Conservation (phyloP, 1,140 invertebrate genomes). For the Drosophila busckii region DNA sequence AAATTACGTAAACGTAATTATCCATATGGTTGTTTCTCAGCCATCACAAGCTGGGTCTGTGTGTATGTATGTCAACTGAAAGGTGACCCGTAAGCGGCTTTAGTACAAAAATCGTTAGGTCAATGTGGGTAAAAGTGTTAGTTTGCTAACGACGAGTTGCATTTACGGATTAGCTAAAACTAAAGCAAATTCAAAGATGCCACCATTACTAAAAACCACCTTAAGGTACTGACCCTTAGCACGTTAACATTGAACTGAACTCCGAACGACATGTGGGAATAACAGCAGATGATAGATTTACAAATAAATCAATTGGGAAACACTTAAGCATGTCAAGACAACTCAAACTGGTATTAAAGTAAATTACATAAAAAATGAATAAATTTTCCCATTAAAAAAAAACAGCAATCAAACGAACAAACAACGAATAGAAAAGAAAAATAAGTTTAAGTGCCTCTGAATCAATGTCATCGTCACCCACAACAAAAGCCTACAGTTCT, state of each 20-base stretch:
- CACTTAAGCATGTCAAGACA: conserved; percentile 20
- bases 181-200: too few species aligned
- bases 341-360: conserved; percentile 19
- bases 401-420: neutral
- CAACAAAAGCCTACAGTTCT: too few species aligned
- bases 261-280: neutral
- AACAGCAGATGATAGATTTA: conserved; percentile 10
- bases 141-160: too few species aligned
- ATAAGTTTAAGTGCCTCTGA: conserved; percentile 14
- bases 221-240: too few species aligned
- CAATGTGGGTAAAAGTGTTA: too few species aligned
- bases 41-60: too few species aligned
- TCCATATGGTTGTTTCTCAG: too few species aligned
- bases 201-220: too few species aligned
- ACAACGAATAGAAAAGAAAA: neutral
- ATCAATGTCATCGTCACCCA: conserved; percentile 6
- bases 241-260: too few species aligned
- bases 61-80: too few species aligned
- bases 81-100: conserved; percentile 26
- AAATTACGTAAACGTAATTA: too few species aligned
- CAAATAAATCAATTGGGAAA: conserved; percentile 46
- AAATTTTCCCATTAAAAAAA: conserved; percentile 18
- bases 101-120: conserved; percentile 2
- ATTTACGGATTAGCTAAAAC: neutral
- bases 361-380: conserved; percentile 34